Evolutionary conservation across 1,140 invertebrate species (phyloP).

Genomic region (Linepithema humile): DNA sequence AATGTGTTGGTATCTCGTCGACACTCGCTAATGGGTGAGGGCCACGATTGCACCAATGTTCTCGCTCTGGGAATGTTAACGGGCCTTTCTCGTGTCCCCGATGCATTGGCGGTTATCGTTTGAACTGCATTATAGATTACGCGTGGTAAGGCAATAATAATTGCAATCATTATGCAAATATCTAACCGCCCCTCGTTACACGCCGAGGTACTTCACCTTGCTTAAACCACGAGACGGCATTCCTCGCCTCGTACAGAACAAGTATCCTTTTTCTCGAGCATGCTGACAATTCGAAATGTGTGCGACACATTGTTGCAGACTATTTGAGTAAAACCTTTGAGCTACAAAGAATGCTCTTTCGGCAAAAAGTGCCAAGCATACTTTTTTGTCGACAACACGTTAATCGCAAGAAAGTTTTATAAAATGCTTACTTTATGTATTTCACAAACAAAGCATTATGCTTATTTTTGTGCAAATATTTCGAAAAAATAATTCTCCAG

Average conservation of each 20-base stretch:
- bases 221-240: not conserved
- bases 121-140: constrained; percentile 69
- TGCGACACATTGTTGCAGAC: constrained; percentile 40
- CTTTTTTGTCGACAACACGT: not conserved
- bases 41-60: constrained; percentile 25
- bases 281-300: constrained; percentile 34
- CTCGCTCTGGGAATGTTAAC: constrained; percentile 67
- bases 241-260: not conserved
- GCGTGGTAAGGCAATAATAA: constrained; percentile 68
- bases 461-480: not conserved
- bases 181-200: constrained; percentile 53
- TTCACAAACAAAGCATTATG: not conserved
- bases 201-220: constrained; percentile 33
- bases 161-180: constrained; percentile 74
- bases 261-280: constrained; percentile 30
- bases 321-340: constrained; percentile 47
- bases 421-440: not conserved
- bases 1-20: constrained; percentile 48
- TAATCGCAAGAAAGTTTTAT: constrained; percentile 24
- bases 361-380: not conserved
- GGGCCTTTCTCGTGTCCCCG: constrained; percentile 65
- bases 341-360: constrained; percentile 43
- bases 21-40: constrained; percentile 41
- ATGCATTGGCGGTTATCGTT: constrained; percentile 71
- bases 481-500: not conserved